Evolutionary conservation across 2,113 vertebrate genomes (phyloP), one percentile per base, ranked within the genome.

Genomic region (Physeter macrocephalus): DNA sequence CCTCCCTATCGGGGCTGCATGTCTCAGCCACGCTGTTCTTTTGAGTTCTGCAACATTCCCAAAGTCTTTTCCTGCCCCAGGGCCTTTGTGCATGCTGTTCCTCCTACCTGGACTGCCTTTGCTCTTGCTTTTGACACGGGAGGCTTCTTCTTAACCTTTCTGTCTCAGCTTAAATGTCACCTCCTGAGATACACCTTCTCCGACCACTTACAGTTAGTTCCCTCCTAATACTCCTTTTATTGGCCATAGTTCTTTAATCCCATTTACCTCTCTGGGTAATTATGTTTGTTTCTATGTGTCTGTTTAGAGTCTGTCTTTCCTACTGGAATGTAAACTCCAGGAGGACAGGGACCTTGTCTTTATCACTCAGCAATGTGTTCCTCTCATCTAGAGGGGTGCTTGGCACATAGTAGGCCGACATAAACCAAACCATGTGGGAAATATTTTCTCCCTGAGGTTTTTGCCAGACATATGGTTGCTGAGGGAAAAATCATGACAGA

Each of bases 391-490:
- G 77, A 86, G n/a, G 74, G 57, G 12, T 89, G 86, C 87, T 92
- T 93, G 95, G 96, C 87, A 93, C 96, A 74, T 89, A 97, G 97
- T 98, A 97, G 97, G 97, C 78, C 64, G 74, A 94, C 95, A 95
- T 93, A 96, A 97, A 89, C 66, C 89, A 95, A 97, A 91, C 41
- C 95, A 96, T 96, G 96, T 97, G 97, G 95, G 92, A 94, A 90
- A 90, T 94, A 92, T 95, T 96, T 97, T 93, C 83, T 97, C 74
- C 78, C 67, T 75, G 62, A 92, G 54, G 20, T 94, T 97, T 85
- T 90, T 97, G 96, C 96, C 96, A 97, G 83, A 97, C 92, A 96
- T 97, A 95, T 97, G 97, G 84, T 96, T 96, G 57, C 85, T 80
- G 89, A 94, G 74, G 69, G 90, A 75, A 94, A 96, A 95, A 87